Evolutionary conservation across 2,113 vertebrate species (phyloP).

Genomic region (Stictonetta naevosa): DNA sequence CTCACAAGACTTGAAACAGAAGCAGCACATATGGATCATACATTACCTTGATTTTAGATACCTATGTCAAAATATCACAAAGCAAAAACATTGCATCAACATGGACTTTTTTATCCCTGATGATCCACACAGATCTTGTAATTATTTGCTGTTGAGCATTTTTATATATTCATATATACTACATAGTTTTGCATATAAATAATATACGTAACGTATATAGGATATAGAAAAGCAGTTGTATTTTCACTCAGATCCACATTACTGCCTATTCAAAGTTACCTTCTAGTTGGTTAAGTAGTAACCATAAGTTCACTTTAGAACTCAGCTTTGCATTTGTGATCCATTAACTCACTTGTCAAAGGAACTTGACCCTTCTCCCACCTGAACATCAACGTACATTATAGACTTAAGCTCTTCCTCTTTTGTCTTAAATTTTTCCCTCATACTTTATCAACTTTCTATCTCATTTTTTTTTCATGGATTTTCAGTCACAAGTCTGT

Average conservation of each 20-base stretch:
- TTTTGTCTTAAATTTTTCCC: slow-evolving; percentile 27
- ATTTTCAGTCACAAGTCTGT: neutral
- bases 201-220: neutral
- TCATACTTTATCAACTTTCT: slow-evolving; percentile 12
- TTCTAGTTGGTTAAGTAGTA: slow-evolving; percentile 7
- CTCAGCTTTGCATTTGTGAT: neutral
- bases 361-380: slow-evolving; percentile 6
- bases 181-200: neutral
- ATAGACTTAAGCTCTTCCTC: slow-evolving; percentile 2
- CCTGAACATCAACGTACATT: neutral
- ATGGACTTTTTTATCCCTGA: neutral
- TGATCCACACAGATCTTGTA: neutral
- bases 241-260: neutral
- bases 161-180: neutral
- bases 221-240: neutral
- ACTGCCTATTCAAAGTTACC: neutral
- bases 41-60: neutral
- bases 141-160: neutral
- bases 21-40: neutral
- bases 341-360: slow-evolving; percentile 46
- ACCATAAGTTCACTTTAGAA: neutral
- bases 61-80: neutral
- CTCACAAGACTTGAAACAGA: too few species aligned
- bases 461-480: slow-evolving; percentile 3
- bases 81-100: neutral